These are phyloP conservation scores for Ptychobarbus kaznakovi DNA, from an alignment of 2,797 vertebrate species.

Conservation along the genomic window DNA sequence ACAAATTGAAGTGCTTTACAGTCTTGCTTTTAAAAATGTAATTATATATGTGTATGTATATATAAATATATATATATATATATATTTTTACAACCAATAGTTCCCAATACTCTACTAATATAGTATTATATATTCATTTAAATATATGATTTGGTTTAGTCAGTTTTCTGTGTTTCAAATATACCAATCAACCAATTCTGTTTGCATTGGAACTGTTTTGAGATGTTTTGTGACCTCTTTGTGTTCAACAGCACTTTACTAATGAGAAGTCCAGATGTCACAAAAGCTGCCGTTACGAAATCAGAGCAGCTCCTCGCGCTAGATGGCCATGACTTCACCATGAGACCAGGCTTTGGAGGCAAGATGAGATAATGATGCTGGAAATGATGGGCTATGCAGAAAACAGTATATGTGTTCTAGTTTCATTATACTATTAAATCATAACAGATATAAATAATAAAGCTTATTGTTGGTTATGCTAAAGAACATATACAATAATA, in stretches of 20 bases:
- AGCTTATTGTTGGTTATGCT: neutral
- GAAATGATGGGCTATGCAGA: neutral
- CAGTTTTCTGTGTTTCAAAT: neutral
- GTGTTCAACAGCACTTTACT: conserved; percentile 76
- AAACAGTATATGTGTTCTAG: neutral
- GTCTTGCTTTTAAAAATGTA: too few species aligned
- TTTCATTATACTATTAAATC: neutral
- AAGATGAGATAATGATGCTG: conserved; percentile 49
- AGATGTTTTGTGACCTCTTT: neutral
- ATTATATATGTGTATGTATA: neutral
- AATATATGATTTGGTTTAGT: neutral
- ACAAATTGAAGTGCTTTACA: neutral
- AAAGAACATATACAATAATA: neutral
- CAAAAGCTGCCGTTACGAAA: conserved; percentile 85
- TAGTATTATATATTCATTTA: neutral
- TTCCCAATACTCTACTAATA: neutral
- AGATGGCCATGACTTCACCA: conserved; percentile 92
- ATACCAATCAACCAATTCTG: neutral
- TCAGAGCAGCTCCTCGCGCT: conserved; percentile 91
- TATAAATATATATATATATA: too few species aligned
- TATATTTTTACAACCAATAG: neutral
- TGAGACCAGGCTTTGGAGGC: conserved; percentile 96
- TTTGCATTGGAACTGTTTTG: neutral
- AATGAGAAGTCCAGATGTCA: conserved; percentile 87
- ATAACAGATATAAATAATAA: neutral